A percentile compares a stretch with the other conserved stretches of the same genome.
These are phyloP conservation scores for Isurus oxyrinchus DNA, from an alignment of 2,113 vertebrate species.

Conservation along the genomic window DNA sequence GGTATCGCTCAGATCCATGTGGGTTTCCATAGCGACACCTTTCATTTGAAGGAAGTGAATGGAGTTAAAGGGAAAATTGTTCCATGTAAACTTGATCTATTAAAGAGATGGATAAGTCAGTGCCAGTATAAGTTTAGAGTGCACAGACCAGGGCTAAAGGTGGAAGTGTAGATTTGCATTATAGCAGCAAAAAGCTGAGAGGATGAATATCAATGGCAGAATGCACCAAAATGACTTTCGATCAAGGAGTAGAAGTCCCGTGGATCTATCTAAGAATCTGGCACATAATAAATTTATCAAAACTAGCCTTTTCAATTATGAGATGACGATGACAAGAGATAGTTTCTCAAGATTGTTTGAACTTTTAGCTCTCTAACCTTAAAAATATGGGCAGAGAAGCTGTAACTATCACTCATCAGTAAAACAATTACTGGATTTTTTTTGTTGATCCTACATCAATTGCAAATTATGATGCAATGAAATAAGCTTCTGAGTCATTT, in stretches of 20 bases:
- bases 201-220: background rate
- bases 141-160: background rate
- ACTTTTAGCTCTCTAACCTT: background rate
- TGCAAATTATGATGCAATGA: background rate
- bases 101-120: background rate
- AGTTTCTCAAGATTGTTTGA: background rate
- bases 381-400: background rate
- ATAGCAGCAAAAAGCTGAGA: background rate
- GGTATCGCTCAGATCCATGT: background rate
- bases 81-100: background rate
- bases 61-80: background rate
- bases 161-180: background rate
- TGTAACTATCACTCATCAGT: background rate
- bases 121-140: background rate
- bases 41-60: background rate
- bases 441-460: background rate
- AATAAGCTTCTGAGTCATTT: background rate
- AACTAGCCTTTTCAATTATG: background rate
- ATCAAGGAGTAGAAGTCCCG: background rate
- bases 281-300: background rate
- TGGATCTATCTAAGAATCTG: background rate
- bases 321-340: background rate
- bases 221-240: background rate
- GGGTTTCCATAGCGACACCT: background rate
- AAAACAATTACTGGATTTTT: background rate